These are phyloP conservation scores for Phrynocephalus vlangalii DNA, from an alignment of 2,797 vertebrate species.

Conservation along the genomic window DNA sequence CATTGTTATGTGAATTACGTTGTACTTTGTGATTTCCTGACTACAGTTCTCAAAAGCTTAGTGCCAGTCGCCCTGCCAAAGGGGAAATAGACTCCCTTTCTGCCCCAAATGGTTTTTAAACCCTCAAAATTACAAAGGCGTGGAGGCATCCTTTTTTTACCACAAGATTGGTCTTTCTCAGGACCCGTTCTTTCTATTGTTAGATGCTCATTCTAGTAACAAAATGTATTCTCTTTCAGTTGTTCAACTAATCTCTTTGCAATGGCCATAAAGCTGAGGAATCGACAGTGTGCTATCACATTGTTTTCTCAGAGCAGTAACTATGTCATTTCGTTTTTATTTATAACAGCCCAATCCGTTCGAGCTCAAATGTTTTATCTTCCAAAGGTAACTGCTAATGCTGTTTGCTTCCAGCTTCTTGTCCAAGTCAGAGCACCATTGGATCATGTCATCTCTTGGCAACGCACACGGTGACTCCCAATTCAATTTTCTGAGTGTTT, in stretches of 20 bases:
- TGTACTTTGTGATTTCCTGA: neutral
- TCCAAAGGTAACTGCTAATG: conserved; percentile 25
- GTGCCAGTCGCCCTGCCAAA: neutral
- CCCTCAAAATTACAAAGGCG: neutral
- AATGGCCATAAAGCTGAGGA: conserved; percentile 49
- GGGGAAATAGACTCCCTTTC: neutral
- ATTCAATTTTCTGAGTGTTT: neutral
- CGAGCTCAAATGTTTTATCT: conserved; percentile 47
- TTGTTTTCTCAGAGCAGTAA: conserved; percentile 37
- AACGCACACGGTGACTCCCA: neutral
- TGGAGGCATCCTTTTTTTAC: conserved; percentile 30
- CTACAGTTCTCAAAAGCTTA: neutral
- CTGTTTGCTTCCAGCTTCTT: conserved; percentile 27
- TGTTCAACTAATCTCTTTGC: conserved; percentile 46
- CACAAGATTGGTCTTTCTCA: conserved; percentile 45
- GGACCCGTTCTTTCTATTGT: conserved; percentile 18
- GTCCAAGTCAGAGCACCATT: conserved; percentile 26
- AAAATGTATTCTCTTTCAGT: conserved; percentile 38
- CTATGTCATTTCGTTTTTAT: conserved; percentile 45
- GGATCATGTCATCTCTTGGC: conserved; percentile 12
- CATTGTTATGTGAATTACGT: neutral
- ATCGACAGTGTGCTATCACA: conserved; percentile 40
- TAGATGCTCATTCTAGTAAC: conserved; percentile 46
- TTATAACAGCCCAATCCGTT: conserved; percentile 42
- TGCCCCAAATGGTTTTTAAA: neutral